These are phyloP conservation scores for Cepaea hortensis DNA, from an alignment of 2,888 invertebrate genomes.

Conservation along the genomic window DNA sequence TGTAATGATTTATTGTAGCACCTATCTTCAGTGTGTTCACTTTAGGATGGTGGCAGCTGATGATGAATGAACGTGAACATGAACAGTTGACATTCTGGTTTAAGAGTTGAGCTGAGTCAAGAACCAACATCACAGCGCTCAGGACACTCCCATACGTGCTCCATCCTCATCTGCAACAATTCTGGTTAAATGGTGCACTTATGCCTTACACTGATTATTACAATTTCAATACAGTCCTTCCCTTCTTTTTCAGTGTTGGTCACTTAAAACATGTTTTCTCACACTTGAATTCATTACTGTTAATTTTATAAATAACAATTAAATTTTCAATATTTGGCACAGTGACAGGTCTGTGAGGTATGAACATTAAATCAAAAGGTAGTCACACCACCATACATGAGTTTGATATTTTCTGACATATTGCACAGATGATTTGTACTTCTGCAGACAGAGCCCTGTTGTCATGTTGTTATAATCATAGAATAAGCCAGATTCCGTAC, in stretches of 20 bases:
- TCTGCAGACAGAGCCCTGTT: background rate
- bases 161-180: too few species aligned
- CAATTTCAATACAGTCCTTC: too few species aligned
- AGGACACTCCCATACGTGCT: too few species aligned
- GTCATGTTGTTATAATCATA: background rate
- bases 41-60: too few species aligned
- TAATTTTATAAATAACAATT: background rate
- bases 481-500: background rate
- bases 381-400: background rate
- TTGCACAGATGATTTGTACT: conserved; percentile 27
- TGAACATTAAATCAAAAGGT: background rate
- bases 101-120: too few species aligned
- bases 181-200: too few species aligned
- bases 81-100: too few species aligned
- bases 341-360: background rate
- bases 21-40: too few species aligned
- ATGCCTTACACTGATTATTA: too few species aligned
- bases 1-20: too few species aligned
- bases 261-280: background rate
- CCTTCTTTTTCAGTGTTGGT: background rate
- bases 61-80: too few species aligned
- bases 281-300: background rate
- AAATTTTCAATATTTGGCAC: background rate
- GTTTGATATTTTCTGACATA: background rate
- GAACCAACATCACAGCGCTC: too few species aligned